phyloP scores from a whole-genome alignment of 2,888 invertebrate genomes.

The Atrina japonica region DNA sequence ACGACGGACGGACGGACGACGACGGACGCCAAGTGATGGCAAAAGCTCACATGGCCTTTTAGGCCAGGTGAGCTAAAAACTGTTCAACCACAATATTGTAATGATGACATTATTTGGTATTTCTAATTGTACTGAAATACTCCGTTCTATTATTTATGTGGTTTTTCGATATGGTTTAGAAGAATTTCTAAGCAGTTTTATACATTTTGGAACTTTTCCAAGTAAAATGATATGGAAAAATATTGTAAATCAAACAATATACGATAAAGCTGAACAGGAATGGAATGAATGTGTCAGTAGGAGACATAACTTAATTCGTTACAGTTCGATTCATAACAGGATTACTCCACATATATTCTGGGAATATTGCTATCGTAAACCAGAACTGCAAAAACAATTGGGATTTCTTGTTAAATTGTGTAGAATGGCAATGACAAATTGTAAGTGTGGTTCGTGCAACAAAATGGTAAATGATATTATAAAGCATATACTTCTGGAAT shows the following conservation, averaged over 20 bases:
- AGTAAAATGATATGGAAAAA: neutral
- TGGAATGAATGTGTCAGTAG: neutral
- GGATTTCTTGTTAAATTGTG: neutral
- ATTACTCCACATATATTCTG: too few species aligned
- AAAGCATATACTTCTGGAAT: neutral
- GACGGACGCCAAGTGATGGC: too few species aligned
- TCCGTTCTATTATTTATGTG: neutral
- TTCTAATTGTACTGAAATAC: neutral
- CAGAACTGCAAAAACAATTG: neutral
- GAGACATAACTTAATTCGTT: too few species aligned
- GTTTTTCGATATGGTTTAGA: neutral
- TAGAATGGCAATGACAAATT: neutral
- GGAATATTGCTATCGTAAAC: neutral
- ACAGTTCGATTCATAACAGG: too few species aligned
- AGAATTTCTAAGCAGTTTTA: slow-evolving; percentile 1
- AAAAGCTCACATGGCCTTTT: too few species aligned
- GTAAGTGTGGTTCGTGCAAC: neutral
- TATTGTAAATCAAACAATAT: neutral
- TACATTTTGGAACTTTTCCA: neutral
- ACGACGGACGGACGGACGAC: too few species aligned
- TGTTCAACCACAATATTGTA: neutral
- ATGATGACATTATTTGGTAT: neutral
- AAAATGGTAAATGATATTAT: neutral
- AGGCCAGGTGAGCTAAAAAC: too few species aligned
- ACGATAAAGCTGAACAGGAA: neutral